Evolutionary conservation across 2,797 vertebrate genomes (phyloP).

Genomic region (Tragopan temminckii): DNA sequence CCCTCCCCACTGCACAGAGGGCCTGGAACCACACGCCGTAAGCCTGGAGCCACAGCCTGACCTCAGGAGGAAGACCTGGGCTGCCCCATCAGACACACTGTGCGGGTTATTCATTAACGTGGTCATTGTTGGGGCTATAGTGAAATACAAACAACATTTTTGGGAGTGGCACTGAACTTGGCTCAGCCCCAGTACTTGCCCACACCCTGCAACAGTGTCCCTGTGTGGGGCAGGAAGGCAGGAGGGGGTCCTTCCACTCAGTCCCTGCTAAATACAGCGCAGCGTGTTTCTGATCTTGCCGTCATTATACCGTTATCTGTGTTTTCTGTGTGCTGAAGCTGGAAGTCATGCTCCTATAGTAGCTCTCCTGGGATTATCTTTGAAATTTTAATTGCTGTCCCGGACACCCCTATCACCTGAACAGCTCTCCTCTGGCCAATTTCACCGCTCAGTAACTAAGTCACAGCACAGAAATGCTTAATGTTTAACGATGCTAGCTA

Average conservation of each 20-base stretch:
- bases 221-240: not conserved
- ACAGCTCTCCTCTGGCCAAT: not conserved
- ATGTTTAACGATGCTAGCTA: not conserved
- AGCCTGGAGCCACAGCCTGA: not conserved
- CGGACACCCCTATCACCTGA: not conserved
- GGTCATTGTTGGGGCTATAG: not conserved
- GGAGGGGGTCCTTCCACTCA: not conserved
- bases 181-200: too few species aligned
- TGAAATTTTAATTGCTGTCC: not conserved
- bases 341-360: not conserved
- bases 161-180: not conserved
- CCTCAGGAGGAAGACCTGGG: not conserved
- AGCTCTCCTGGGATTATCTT: not conserved
- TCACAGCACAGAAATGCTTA: not conserved
- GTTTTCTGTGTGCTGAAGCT: fast-evolving
- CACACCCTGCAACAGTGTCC: too few species aligned
- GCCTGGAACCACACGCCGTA: not conserved
- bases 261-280: not conserved
- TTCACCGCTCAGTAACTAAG: not conserved
- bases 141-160: not conserved
- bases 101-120: not conserved
- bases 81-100: not conserved
- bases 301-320: not conserved
- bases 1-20: not conserved
- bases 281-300: not conserved